Evolutionary conservation across 1,140 invertebrate genomes (phyloP).

Genomic region (Mercenaria mercenaria): DNA sequence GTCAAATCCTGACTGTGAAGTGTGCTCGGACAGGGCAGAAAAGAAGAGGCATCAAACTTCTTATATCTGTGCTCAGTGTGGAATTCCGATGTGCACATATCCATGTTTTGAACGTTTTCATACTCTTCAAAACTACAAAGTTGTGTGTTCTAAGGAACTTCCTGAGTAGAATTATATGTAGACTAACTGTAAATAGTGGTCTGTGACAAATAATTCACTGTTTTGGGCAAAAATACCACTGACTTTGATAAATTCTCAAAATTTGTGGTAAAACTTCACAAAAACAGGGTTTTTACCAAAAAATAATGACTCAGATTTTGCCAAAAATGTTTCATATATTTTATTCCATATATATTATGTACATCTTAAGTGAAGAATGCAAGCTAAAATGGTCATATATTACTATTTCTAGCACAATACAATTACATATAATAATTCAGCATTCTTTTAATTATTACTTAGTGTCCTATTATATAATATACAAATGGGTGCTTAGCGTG

Average conservation of each 20-base stretch:
- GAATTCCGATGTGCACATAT: not conserved
- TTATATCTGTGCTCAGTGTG: not conserved
- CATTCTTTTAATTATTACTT: not conserved
- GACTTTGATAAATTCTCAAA: not conserved
- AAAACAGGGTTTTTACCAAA: slow-evolving; percentile 11
- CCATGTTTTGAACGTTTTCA: slow-evolving; percentile 18
- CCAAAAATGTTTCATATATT: not conserved
- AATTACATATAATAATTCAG: not conserved
- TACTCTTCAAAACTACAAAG: not conserved
- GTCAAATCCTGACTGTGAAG: slow-evolving; percentile 16
- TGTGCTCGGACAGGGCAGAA: not conserved
- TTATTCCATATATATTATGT: not conserved
- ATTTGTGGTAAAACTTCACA: not conserved
- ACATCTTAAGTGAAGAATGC: not conserved
- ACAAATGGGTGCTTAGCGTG: slow-evolving; percentile 6
- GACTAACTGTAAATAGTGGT: not conserved
- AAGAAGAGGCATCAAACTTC: not conserved
- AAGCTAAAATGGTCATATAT: not conserved
- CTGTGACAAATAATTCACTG: not conserved
- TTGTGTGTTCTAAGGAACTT: not conserved
- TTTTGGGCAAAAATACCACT: not conserved
- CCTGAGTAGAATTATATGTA: not conserved
- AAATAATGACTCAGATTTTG: not conserved
- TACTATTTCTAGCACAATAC: not conserved
- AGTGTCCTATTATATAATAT: not conserved